These are phyloP conservation scores for Drosophila serrata DNA, from an alignment of 1,140 invertebrate genomes.

Conservation along the genomic window DNA sequence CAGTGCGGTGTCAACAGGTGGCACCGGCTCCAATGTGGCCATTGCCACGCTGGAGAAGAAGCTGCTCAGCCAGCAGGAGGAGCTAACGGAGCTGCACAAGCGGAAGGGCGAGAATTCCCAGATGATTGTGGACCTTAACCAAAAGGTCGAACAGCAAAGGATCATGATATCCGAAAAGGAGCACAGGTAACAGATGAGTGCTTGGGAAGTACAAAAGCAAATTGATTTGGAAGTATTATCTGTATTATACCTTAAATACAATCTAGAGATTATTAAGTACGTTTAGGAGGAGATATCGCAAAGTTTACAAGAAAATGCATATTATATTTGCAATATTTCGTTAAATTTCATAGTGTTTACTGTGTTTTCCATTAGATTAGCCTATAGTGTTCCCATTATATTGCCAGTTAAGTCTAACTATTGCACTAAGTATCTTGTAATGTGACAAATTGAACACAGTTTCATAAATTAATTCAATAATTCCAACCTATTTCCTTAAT, in stretches of 20 bases:
- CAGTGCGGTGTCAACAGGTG: constrained; percentile 79
- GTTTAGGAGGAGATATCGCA: neutral
- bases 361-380: neutral
- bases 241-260: too few relatives aligned
- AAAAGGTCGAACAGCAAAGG: constrained; percentile 94
- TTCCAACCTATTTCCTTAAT: constrained; percentile 5
- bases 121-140: constrained; percentile 96
- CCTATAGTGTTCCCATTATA: neutral
- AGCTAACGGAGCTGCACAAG: constrained; percentile 95
- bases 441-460: neutral
- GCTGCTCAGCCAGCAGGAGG: constrained; percentile 94
- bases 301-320: too few relatives aligned
- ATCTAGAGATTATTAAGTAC: neutral
- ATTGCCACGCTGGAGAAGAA: constrained; percentile 92
- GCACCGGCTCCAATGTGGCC: constrained; percentile 73
- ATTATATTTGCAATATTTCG: neutral
- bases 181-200: constrained; percentile 87
- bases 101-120: constrained; percentile 96
- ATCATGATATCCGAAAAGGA: constrained; percentile 91
- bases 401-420: neutral
- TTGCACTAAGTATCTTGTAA: neutral
- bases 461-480: neutral
- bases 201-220: neutral
- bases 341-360: neutral
- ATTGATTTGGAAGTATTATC: neutral